Evolutionary conservation across 2,113 vertebrate genomes (phyloP).

Genomic region (Perca schrenkii): DNA sequence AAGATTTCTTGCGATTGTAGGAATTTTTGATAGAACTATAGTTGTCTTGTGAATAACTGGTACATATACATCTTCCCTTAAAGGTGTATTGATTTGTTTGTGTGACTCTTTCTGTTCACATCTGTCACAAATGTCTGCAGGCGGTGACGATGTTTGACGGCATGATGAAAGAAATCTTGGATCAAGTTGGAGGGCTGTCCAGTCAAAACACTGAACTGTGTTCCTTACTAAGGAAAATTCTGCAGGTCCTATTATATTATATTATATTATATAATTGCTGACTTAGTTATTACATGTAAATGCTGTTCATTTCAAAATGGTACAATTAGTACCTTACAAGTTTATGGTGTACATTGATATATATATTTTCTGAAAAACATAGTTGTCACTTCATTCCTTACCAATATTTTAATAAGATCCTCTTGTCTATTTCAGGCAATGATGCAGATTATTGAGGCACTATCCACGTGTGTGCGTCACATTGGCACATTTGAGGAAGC

Average conservation of each 20-base stretch:
- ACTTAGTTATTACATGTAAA: not conserved
- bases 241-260: constrained; percentile 81
- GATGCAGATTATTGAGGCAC: constrained; percentile 87
- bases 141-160: constrained; percentile 88
- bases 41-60: not conserved
- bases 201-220: constrained; percentile 90
- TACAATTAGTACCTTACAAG: not conserved
- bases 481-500: constrained; percentile 83
- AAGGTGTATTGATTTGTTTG: not conserved
- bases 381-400: not conserved
- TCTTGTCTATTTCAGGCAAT: constrained; percentile 79
- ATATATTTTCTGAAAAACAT: not conserved
- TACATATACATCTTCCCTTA: not conserved
- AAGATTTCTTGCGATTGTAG: not conserved
- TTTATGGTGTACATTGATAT: not conserved
- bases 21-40: not conserved
- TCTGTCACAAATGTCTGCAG: constrained; percentile 74
- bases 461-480: constrained; percentile 87
- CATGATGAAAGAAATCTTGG: constrained; percentile 88
- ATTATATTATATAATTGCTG: not conserved
- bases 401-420: not conserved
- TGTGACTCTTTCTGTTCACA: not conserved
- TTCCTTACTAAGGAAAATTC: constrained; percentile 84
- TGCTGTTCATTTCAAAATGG: not conserved
- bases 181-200: constrained; percentile 87